These are phyloP conservation scores for Zootoca vivipara DNA, from an alignment of 2,113 vertebrate genomes.

Conservation along the genomic window DNA sequence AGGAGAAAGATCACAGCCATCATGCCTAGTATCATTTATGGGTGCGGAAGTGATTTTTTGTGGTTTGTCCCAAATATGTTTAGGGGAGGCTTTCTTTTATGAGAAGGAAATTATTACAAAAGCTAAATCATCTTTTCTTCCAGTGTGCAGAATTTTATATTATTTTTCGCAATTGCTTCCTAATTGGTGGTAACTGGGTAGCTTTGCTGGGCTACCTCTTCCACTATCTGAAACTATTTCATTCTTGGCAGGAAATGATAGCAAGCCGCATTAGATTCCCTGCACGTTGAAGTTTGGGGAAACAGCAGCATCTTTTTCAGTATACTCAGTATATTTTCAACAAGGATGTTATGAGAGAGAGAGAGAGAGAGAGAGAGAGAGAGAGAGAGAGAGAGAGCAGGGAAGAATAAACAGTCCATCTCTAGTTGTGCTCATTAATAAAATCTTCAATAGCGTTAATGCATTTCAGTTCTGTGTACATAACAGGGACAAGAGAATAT, in stretches of 20 bases:
- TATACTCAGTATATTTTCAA: background rate
- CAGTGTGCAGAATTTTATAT: background rate
- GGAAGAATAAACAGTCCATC: too few species aligned
- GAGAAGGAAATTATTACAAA: background rate
- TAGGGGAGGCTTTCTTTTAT: background rate
- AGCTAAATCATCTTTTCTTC: too few species aligned
- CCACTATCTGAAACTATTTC: background rate
- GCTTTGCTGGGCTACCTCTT: background rate
- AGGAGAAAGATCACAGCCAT: too few species aligned
- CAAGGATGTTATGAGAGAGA: background rate
- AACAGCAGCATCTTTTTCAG: background rate
- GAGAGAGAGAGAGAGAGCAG: too few species aligned
- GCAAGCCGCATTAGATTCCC: background rate
- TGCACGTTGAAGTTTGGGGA: background rate
- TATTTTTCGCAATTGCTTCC: background rate
- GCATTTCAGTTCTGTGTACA: background rate
- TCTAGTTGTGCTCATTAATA: background rate
- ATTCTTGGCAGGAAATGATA: background rate
- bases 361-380: too few species aligned
- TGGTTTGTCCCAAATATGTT: background rate
- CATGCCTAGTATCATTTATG: too few species aligned
- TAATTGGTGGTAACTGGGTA: background rate
- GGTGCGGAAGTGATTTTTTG: background rate
- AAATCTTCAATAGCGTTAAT: background rate
- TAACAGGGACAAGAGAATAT: background rate